A percentile compares a stretch with the other conserved stretches of the same genome.
These are phyloP conservation scores for Neogobius melanostomus DNA, from an alignment of 2,113 vertebrate genomes.

Conservation along the genomic window DNA sequence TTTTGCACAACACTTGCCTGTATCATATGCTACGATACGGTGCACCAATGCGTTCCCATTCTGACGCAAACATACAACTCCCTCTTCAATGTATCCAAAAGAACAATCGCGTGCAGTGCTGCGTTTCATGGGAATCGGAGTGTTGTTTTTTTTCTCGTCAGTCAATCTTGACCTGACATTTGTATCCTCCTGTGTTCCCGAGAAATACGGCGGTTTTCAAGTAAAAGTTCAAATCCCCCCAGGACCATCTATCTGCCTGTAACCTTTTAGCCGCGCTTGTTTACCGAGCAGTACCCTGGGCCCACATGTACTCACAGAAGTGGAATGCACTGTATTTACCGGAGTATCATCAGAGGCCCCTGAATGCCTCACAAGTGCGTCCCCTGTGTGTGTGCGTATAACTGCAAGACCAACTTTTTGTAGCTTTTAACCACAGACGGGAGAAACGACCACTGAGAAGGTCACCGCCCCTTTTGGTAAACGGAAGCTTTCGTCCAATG, in stretches of 20 bases:
- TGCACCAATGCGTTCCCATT: no score
- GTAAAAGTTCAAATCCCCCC: constrained; percentile 1
- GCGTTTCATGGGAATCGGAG: not conserved
- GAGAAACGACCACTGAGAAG: no score
- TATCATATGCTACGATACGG: no score
- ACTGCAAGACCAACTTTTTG: no score
- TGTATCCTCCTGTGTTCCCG: not conserved
- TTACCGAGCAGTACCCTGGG: not conserved
- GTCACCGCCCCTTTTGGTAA: no score
- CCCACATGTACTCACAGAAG: constrained; percentile 1
- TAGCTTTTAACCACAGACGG: not conserved
- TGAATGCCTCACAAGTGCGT: not conserved
- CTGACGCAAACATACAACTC: not conserved
- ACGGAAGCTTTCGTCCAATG: no score
- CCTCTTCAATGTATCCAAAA: not conserved
- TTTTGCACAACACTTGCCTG: no score
- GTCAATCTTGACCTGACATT: not conserved
- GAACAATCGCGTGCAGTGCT: not conserved
- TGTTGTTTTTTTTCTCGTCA: constrained; percentile 9
- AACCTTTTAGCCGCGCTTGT: not conserved
- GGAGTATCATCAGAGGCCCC: not conserved
- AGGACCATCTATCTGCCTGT: not conserved
- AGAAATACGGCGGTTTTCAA: not conserved
- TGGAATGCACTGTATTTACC: constrained; percentile 3
- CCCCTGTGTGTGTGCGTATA: not conserved